Base-by-base conservation (phyloP, 2,797 vertebrate genomes). In the Catharus ustulatus region DNA sequence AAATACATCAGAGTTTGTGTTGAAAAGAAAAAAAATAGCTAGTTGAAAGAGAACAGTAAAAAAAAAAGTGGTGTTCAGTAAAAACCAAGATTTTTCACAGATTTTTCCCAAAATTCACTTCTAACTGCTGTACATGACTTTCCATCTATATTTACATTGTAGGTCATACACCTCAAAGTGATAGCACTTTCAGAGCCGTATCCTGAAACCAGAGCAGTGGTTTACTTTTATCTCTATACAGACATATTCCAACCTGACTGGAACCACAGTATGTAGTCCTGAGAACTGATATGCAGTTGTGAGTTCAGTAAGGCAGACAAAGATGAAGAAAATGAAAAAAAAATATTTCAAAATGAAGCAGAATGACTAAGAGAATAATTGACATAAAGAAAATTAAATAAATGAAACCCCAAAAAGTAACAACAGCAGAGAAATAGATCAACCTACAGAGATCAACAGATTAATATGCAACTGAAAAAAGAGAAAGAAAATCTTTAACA, bases 161-260 rank as follows among this genome's bases (percentile, higher is more conserved):
- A 73, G 51, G 43, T 66, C 81, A 91, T 52, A 42, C 15, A 80
- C 34, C n/a, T 84, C 64, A 57, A 77, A 73, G 62, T 36, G 11
- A 6, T 43, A 20, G 8, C 32, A 6, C 14, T 42, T 77, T 69
- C 69, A 81, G 48, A 91, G 13, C 19, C 57, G 16, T 13, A 29
- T 42, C 51, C 38, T 62, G 75, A 61, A 89, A 61, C 11, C 57
- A 73, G 45, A 86, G 34, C 16, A 20, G 7, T 26, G 20, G 5
- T 27, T 4, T 8, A 22, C 6, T 57, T 77, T 66, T 69, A 32
- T 58, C 23, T 73, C 43, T 49, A 14, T 23, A 26, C 1, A 52
- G 38, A 52, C 13, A 17, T 2, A 1, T 20, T 51, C 24, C 32
- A 73, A 8, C 1, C 1, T 9, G 15, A 15, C 15, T 19, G 22